Base-by-base conservation (phyloP, 2,797 vertebrate genomes). In the Thalassophryne amazonica region DNA sequence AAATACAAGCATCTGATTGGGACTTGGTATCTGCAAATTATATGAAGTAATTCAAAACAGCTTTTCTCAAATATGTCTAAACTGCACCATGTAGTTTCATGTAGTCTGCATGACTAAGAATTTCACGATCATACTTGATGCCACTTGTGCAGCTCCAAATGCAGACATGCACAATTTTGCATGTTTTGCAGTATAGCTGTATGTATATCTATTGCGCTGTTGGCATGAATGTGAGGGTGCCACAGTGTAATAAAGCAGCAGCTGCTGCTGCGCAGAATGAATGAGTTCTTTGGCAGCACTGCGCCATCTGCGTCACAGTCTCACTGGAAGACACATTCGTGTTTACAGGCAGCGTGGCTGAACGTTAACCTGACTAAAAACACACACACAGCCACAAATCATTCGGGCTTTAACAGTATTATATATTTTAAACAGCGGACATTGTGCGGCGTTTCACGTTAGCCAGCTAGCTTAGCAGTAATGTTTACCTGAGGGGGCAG, bases 401-500 rank as follows among this genome's bases (percentile, higher is more conserved):
- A n/a, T n/a, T n/a, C n/a, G n/a, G n/a, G n/a, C n/a, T n/a, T n/a
- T n/a, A n/a, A n/a, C n/a, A n/a, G n/a, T n/a, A n/a, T n/a, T n/a
- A n/a, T n/a, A n/a, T 22, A 23, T 9, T 4, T 19, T 15, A 18
- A 18, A 40, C 38, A 19, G 24, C 40, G 24, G 17, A 12, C 16
- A 17, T 12, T 24, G 16, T 12, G 24, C 4, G 7, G 24, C 19
- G 16, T 9, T 29, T 29, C n/a, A n/a, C n/a, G n/a, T 10, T 10
- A 28, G 11, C 3, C 5, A 1, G 14, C 31, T 21, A 58, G 32
- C 30, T 33, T 47, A 32, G 39, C 57, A 15, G 21, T 18, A 12
- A 11, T 49, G 30, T 59, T 86, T 88, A 90, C 88, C 90, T 91
- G 87, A 60, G 34, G 59, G 73, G 37, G 67, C 71, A 86, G 84